Evolutionary conservation across 2,797 vertebrate genomes (phyloP).

Genomic region (Pangasius krempfi): DNA sequence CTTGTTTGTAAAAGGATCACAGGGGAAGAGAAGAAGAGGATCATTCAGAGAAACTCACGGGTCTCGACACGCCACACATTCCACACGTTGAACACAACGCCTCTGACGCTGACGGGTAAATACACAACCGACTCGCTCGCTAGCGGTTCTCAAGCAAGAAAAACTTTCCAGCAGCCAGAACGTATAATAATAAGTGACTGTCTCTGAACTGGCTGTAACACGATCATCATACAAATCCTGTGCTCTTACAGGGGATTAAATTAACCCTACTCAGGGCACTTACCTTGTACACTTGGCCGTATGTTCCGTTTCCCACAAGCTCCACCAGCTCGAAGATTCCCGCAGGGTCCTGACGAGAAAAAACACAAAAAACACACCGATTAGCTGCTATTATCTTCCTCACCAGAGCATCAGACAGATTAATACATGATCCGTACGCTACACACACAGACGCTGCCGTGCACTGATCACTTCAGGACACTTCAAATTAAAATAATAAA

Average conservation of each 20-base stretch:
- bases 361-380: constrained; percentile 20
- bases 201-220: neutral
- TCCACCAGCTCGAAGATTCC: constrained; percentile 98
- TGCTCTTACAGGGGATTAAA: neutral
- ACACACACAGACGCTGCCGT: neutral
- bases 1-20: neutral
- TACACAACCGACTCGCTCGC: neutral
- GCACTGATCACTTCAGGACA: neutral
- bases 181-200: neutral
- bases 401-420: constrained; percentile 37
- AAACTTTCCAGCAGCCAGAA: neutral
- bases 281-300: constrained; percentile 97
- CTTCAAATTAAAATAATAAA: neutral
- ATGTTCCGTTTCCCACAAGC: constrained; percentile 96
- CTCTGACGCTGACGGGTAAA: neutral
- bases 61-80: constrained; percentile 55
- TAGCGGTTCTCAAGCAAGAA: neutral
- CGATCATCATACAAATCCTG: neutral
- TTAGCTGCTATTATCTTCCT: constrained; percentile 40
- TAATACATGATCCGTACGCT: neutral
- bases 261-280: constrained; percentile 46
- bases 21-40: neutral
- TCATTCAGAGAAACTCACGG: neutral
- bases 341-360: constrained; percentile 84
- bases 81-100: constrained; percentile 30